These are phyloP conservation scores for Exocentrus adspersus DNA, from an alignment of 2,888 invertebrate genomes.

Conservation along the genomic window DNA sequence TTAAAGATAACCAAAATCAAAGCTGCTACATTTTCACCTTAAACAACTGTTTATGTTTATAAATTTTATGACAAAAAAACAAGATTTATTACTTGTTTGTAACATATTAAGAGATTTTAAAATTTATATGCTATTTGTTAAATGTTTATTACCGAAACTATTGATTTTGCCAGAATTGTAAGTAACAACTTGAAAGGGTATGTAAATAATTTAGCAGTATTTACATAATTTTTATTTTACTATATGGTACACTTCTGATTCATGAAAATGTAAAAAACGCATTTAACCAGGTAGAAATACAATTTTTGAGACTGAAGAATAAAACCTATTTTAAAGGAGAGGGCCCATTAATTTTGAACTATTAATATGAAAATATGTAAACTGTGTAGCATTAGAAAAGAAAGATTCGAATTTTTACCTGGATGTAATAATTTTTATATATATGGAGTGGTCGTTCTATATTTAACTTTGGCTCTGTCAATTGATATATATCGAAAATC, in stretches of 20 bases:
- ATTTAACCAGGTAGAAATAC: constrained; percentile 9
- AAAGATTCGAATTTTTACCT: constrained; percentile 8
- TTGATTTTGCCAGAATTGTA: constrained; percentile 11
- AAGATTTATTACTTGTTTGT: constrained; percentile 25
- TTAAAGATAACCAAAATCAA: constrained; percentile 13
- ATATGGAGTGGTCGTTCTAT: not conserved
- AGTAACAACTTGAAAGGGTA: constrained; percentile 16
- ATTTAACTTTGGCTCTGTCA: constrained; percentile 11
- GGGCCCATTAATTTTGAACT: not conserved
- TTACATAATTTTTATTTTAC: not conserved
- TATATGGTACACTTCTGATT: not conserved
- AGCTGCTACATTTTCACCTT: constrained; percentile 13
- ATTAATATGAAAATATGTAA: not conserved
- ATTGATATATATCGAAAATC: constrained; percentile 9
- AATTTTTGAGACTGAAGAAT: constrained; percentile 4
- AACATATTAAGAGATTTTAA: constrained; percentile 19
- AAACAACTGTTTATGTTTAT: constrained; percentile 20
- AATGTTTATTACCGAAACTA: constrained; percentile 15
- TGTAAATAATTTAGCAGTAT: constrained; percentile 12
- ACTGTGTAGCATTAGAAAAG: not conserved
- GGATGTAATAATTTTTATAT: constrained; percentile 1
- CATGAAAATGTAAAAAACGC: not conserved
- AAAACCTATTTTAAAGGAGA: not conserved
- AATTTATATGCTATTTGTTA: constrained; percentile 21
- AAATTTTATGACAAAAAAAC: constrained; percentile 26